These are phyloP conservation scores for Hippoglossus hippoglossus DNA, from an alignment of 2,797 vertebrate genomes.

Conservation along the genomic window DNA sequence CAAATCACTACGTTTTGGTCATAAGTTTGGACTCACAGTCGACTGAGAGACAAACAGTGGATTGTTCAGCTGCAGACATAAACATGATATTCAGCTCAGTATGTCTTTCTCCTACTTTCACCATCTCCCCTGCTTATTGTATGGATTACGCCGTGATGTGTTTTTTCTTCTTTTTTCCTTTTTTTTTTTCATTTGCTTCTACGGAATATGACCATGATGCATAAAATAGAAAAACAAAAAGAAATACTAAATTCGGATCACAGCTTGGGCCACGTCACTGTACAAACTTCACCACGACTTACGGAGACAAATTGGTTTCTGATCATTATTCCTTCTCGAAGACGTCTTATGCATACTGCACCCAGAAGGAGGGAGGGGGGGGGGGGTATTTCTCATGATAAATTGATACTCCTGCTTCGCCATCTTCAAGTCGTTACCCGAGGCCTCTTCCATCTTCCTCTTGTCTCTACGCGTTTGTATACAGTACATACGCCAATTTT, in stretches of 20 bases:
- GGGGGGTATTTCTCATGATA: constrained; percentile 44
- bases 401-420: constrained; percentile 28
- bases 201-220: constrained; percentile 30
- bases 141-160: constrained; percentile 13
- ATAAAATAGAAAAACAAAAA: constrained; percentile 45
- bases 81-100: constrained; percentile 27
- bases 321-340: constrained; percentile 50
- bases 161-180: neutral
- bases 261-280: constrained; percentile 50
- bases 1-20: constrained; percentile 45
- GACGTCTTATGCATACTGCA: constrained; percentile 30
- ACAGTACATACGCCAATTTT: constrained; percentile 27
- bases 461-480: constrained; percentile 34
- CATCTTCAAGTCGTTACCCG: constrained; percentile 33
- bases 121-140: constrained; percentile 5
- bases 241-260: constrained; percentile 41
- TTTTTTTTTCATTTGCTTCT: constrained; percentile 18
- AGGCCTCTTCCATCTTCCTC: constrained; percentile 33
- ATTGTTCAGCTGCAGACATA: constrained; percentile 47
- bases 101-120: neutral
- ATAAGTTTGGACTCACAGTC: constrained; percentile 48
- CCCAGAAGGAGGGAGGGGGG: constrained; percentile 33
- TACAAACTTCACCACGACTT: constrained; percentile 58
- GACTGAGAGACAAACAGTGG: constrained; percentile 46
- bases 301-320: constrained; percentile 56